phyloP scores from a whole-genome alignment of 2,888 invertebrate genomes.

The Tuta absoluta region DNA sequence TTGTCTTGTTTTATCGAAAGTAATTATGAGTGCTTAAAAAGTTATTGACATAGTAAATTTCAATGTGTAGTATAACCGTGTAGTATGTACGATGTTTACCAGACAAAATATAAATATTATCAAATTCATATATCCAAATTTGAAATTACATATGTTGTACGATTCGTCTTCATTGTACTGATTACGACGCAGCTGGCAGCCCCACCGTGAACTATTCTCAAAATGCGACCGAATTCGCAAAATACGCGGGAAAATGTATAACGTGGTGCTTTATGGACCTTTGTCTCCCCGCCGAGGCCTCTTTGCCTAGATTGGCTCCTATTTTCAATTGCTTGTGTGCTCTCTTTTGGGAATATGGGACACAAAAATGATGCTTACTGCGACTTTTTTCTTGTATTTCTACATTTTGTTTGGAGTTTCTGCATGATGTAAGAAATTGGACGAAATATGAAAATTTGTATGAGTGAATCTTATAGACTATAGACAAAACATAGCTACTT shows the following conservation, averaged over 20 bases:
- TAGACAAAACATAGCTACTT: no score
- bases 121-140: no score
- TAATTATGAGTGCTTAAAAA: no score
- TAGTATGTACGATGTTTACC: no score
- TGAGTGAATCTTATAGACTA: no score
- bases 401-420: no score
- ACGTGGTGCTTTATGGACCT: conserved; percentile 13
- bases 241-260: conserved; percentile 21
- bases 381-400: not conserved
- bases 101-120: no score
- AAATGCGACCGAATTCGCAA: conserved; percentile 22
- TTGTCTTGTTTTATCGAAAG: no score
- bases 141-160: not conserved
- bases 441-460: no score
- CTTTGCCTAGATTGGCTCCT: conserved; percentile 24
- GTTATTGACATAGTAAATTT: no score
- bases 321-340: conserved; percentile 19
- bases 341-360: conserved; percentile 11
- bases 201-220: conserved; percentile 24
- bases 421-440: no score
- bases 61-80: no score
- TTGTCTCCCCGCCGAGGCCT: conserved; percentile 20
- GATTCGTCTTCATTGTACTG: not conserved
- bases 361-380: conserved; percentile 3
- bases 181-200: not conserved